Base-by-base conservation (phyloP, 2,888 invertebrate genomes). In the Drymonia ruficornis region DNA sequence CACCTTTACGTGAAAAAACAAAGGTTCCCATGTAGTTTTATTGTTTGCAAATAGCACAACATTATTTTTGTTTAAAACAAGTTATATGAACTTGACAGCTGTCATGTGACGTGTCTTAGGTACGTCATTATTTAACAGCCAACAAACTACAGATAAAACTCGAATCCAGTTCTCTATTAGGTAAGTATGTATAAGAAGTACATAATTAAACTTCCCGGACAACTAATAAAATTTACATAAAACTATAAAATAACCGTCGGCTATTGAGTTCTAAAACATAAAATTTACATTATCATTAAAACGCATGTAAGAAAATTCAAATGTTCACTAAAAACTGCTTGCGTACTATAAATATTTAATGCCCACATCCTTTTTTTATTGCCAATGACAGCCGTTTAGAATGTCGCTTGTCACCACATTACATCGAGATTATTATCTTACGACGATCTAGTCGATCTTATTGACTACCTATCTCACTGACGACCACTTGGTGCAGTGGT, bases 391-490 rank as follows among this genome's bases (percentile, higher is more conserved):
- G 55, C 61, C 59, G 50, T 63, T 66, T 71, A 74, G 63, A 69
- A 72, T 66, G 67, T 59, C 63, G 67, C 61, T 65, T 70, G 70
- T 65, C 67, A 65, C 61, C 63, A 61, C n/a, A 29, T 1, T 11
- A 29, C 29, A 46, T 29, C 29, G 29, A 29, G 15, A 29, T 15
- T 18, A 19, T 29, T 36, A 36, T n/a, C 36, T 36, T 11, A 31
- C 28, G 28, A 5, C 28, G 5, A 8, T 7, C 28, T 28, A 28
- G 8, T 1, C 28, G 28, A n/a, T n/a, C n/a, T n/a, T n/a, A n/a
- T n/a, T n/a, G n/a, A n/a, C n/a, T n/a, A n/a, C n/a, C n/a, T n/a
- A n/a, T n/a, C n/a, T n/a, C n/a, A n/a, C n/a, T n/a, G n/a, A n/a
- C n/a, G n/a, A n/a, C n/a, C n/a, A n/a, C n/a, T n/a, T n/a, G n/a